Evolutionary conservation across 2,888 invertebrate species (phyloP).

Genomic region (Acanthococcus lagerstroemiae): DNA sequence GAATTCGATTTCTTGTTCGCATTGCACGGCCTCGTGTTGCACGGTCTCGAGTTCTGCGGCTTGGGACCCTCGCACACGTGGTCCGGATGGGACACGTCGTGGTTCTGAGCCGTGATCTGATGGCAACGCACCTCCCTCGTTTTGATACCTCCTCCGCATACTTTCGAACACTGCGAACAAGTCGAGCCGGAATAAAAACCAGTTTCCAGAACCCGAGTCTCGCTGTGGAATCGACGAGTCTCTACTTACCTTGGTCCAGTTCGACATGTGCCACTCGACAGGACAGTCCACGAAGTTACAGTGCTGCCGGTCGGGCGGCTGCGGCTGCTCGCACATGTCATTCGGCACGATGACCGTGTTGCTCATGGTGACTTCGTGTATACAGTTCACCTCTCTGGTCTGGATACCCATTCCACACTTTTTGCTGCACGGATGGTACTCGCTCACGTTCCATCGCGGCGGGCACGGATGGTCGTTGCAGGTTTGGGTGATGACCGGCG

Average conservation of each 20-base stretch:
- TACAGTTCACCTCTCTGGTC: constrained; percentile 78
- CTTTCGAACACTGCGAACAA: constrained; percentile 63
- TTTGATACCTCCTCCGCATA: constrained; percentile 87
- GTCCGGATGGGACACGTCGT: constrained; percentile 67
- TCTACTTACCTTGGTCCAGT: constrained; percentile 62
- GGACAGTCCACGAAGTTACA: constrained; percentile 91
- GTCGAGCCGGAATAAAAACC: background rate
- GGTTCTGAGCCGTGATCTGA: constrained; percentile 87
- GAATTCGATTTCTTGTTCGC: constrained; percentile 59
- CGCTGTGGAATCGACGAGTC: no score
- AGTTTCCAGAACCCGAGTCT: no score
- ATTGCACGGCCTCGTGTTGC: constrained; percentile 72
- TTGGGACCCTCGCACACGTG: constrained; percentile 58
- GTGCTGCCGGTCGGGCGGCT: constrained; percentile 76
- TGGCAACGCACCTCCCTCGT: constrained; percentile 72
- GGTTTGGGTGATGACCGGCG: constrained; percentile 75
- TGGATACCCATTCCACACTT: constrained; percentile 86
- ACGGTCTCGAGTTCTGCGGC: constrained; percentile 68
- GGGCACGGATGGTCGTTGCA: constrained; percentile 95
- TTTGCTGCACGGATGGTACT: constrained; percentile 67
- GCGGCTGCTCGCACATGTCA: constrained; percentile 84
- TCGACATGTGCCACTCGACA: constrained; percentile 74
- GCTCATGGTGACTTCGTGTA: constrained; percentile 74
- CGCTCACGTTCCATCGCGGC: constrained; percentile 59
- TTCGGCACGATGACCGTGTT: constrained; percentile 88